A percentile compares a stretch with the other conserved stretches of the same genome.
Conservation (phyloP, 2,888 invertebrate genomes). For the Chelonus formosanus region DNA sequence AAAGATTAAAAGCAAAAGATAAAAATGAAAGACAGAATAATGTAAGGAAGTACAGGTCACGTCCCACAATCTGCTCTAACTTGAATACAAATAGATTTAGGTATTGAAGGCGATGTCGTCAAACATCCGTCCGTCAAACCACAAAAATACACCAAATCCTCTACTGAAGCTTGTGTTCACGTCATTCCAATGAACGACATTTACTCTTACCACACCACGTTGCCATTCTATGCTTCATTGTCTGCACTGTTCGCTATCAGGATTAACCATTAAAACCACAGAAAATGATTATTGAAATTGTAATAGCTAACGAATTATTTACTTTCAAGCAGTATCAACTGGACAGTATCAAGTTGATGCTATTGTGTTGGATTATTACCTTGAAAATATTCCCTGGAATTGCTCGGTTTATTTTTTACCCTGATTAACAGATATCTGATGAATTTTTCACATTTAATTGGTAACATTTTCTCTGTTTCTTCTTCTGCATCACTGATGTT, state of each 20-base stretch:
- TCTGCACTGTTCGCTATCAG: slow-evolving; percentile 1
- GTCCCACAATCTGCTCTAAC: slow-evolving; percentile 1
- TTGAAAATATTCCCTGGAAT: too few species aligned
- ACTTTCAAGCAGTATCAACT: neutral
- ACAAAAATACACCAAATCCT: slow-evolving; percentile 14
- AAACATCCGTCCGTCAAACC: slow-evolving; percentile 12
- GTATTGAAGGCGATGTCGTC: slow-evolving; percentile 12
- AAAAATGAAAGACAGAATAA: neutral
- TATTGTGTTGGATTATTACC: too few species aligned
- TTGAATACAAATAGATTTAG: slow-evolving; percentile 8
- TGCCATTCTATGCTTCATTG: slow-evolving; percentile 9
- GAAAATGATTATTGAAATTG: slow-evolving; percentile 8
- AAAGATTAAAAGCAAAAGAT: too few species aligned
- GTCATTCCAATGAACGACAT: slow-evolving; percentile 9
- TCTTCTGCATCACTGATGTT: too few species aligned
- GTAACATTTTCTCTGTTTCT: too few species aligned
- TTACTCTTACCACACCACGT: slow-evolving; percentile 1
- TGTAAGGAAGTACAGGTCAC: neutral
- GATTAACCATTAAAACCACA: slow-evolving; percentile 9
- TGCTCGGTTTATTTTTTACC: too few species aligned
- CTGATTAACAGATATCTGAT: too few species aligned
- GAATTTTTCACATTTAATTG: too few species aligned
- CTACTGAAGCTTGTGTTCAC: neutral
- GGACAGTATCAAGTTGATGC: too few species aligned
- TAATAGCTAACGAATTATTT: slow-evolving; percentile 8